Conservation (phyloP, 2,113 vertebrate genomes). For the Mormyrus iriodes region DNA sequence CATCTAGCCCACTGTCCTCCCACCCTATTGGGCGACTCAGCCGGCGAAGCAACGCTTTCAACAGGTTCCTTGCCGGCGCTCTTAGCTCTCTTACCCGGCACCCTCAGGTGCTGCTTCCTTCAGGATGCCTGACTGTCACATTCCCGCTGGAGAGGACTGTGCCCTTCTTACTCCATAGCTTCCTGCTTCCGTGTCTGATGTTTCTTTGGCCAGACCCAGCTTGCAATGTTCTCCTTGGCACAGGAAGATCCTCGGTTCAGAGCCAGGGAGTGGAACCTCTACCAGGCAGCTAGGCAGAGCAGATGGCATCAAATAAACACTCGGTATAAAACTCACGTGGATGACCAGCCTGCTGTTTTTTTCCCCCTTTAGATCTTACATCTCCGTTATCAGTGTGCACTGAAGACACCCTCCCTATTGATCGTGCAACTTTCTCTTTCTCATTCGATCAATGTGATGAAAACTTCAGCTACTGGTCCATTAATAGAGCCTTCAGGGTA, state of each 20-base stretch:
- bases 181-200: neutral
- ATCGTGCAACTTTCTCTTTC: neutral
- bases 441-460: conserved; percentile 11
- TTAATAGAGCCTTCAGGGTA: conserved; percentile 21
- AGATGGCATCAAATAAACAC: conserved; percentile 44
- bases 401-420: conserved; percentile 23
- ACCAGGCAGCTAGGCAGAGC: conserved; percentile 24
- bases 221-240: conserved; percentile 29
- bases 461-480: conserved; percentile 33
- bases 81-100: neutral
- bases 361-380: conserved; percentile 18
- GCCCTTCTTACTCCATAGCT: neutral
- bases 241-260: conserved; percentile 12
- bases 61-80: neutral
- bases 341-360: conserved; percentile 7
- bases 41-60: neutral
- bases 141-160: neutral
- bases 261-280: neutral
- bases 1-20: neutral
- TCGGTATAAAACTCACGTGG: conserved; percentile 6
- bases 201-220: neutral
- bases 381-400: neutral
- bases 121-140: neutral
- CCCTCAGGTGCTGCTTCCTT: neutral
- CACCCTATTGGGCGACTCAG: neutral